phyloP scores from a whole-genome alignment of 2,113 vertebrate genomes.

The Chlamydotis undulata region DNA sequence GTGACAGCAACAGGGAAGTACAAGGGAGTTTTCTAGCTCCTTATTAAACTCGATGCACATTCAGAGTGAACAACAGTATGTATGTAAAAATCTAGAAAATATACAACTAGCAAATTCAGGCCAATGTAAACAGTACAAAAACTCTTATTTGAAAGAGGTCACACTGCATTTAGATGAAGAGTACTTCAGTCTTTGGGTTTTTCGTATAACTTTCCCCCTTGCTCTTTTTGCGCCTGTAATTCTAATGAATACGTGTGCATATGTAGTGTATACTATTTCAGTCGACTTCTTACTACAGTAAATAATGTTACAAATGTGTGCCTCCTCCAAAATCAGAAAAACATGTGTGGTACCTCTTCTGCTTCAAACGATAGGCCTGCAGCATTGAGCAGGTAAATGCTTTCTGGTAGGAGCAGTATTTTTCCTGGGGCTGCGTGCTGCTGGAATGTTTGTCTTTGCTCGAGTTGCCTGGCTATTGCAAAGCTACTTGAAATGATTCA shows the following conservation, averaged over 20 bases:
- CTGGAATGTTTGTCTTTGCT: constrained; percentile 88
- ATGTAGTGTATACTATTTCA: neutral
- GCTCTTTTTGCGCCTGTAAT: neutral
- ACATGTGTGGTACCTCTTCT: neutral
- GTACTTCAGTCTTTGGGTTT: neutral
- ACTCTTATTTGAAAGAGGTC: neutral
- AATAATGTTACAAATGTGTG: neutral
- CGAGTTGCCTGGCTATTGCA: constrained; percentile 85
- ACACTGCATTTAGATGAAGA: neutral
- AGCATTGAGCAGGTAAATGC: constrained; percentile 21
- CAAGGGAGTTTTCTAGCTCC: neutral
- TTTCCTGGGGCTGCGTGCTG: constrained; percentile 80
- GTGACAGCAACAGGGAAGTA: neutral
- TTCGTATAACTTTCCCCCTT: neutral
- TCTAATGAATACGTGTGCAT: neutral
- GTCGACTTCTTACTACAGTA: neutral
- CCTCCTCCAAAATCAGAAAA: neutral
- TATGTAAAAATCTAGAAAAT: neutral
- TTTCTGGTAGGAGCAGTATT: constrained; percentile 61
- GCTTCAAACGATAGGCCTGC: neutral
- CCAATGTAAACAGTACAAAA: neutral
- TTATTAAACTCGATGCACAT: neutral
- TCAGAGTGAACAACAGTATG: neutral
- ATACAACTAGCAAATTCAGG: neutral
- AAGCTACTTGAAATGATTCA: constrained; percentile 98